Percentiles rank a stretch among this genome's conserved stretches.
Conservation (phyloP, 2,797 vertebrate genomes). For the Delichon dasypus region DNA sequence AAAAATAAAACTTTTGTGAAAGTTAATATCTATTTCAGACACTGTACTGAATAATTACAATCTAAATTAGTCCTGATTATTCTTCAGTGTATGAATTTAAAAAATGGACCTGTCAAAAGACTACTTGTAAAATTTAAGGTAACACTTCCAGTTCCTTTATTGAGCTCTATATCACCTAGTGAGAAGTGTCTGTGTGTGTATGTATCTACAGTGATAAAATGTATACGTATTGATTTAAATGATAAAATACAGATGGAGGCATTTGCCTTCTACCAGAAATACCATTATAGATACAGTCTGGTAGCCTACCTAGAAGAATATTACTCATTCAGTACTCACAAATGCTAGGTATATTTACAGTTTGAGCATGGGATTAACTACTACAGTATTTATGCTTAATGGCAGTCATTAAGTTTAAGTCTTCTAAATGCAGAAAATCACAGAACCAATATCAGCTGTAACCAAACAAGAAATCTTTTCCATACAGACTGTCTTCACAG, state of each 20-base stretch:
- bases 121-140: background rate
- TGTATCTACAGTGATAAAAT: background rate
- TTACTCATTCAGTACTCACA: background rate
- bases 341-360: background rate
- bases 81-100: constrained; percentile 7
- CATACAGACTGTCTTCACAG: background rate
- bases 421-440: background rate
- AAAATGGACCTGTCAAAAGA: background rate
- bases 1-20: background rate
- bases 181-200: background rate
- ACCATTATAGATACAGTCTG: background rate
- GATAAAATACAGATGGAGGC: background rate
- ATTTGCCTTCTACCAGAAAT: background rate
- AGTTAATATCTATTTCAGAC: background rate
- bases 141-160: background rate
- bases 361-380: background rate
- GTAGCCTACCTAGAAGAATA: background rate
- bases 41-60: constrained; percentile 34
- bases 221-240: background rate
- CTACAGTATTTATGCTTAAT: background rate
- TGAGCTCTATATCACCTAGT: background rate
- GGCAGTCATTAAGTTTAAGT: background rate
- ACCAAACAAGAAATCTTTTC: background rate
- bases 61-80: background rate
- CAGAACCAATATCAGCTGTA: background rate